Conservation (phyloP, 2,113 vertebrate genomes). For the Scytalopus superciliaris region DNA sequence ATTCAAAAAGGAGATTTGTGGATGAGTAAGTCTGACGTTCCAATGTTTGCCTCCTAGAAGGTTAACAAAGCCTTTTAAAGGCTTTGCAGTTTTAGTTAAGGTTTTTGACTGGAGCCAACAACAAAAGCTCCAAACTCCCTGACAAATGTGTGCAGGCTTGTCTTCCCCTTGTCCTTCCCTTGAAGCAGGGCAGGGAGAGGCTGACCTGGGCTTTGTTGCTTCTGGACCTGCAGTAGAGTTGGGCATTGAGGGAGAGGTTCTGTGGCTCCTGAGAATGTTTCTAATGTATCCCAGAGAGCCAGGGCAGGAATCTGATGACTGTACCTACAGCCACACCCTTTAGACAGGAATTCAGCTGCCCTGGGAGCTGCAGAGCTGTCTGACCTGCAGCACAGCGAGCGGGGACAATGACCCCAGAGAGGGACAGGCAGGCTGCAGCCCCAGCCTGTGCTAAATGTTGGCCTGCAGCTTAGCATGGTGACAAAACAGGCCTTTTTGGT, state of each 20-base stretch:
- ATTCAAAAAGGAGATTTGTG: neutral
- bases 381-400: neutral
- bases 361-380: neutral
- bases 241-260: neutral
- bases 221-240: neutral
- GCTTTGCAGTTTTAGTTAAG: neutral
- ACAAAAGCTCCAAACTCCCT: neutral
- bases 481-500: neutral
- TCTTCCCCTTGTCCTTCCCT: neutral
- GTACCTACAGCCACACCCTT: neutral
- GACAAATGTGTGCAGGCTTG: neutral
- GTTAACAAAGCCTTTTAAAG: neutral
- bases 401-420: accelerated
- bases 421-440: neutral
- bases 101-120: neutral
- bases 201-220: neutral
- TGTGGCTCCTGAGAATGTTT: neutral
- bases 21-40: neutral
- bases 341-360: neutral
- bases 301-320: neutral
- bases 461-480: neutral
- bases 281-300: neutral
- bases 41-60: neutral
- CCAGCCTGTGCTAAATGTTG: neutral
- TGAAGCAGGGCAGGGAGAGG: neutral